Base-by-base conservation (phyloP, 2,888 invertebrate genomes). In the Sphaerolaimus hirsutus region DNA sequence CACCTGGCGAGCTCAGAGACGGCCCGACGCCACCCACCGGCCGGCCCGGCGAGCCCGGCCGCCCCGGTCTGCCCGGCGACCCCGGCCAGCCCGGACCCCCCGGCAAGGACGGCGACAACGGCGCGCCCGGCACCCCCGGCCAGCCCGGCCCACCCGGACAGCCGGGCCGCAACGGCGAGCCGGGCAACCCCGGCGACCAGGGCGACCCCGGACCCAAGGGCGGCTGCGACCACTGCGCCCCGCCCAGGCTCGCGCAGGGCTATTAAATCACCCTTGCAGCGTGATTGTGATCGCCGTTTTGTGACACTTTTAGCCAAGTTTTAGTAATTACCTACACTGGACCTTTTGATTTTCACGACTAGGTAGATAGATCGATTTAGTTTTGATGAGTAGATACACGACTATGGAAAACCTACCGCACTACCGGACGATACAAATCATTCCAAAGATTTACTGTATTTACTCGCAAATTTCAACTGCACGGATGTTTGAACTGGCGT, bases 141-240 rank as follows among this genome's bases (percentile, higher is more conserved):
- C 40, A 40, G 24, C 40, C 40, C 5, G 46, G 46, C 2, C 38
- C 24, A 14, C 46, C 46, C n/a, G 46, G 46, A 1, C 37, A 43
- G n/a, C 36, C 36, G 3, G 46, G 46, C 2, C 37, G 35, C 3
- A 32, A 36, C 25, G 46, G 46, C 19, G 46, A 36, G 21, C 46
- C 46, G 12, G 46, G 46, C 36, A 43, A 4, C 22, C 43, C 41
- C 26, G 41, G 41, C 25, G 41, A 41, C 17, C 27, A 25, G 2
- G 46, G 43, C 22, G 56, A 54, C 25, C 54, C 52, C 14, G 60
- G 60, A 43, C 53, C 56, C 32, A 53, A 56, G 14, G 61, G 61
- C 43, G 49, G 53, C 27, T 61, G 61, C 54, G 60, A 60, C 41
- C 58, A 60, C 45, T 61, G 61, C 38, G 60, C 61, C 36, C 56